Evolutionary conservation across 2,888 invertebrate species (phyloP), one percentile per base, ranked within the genome.

Genomic region (Dichetophora obliterata): DNA sequence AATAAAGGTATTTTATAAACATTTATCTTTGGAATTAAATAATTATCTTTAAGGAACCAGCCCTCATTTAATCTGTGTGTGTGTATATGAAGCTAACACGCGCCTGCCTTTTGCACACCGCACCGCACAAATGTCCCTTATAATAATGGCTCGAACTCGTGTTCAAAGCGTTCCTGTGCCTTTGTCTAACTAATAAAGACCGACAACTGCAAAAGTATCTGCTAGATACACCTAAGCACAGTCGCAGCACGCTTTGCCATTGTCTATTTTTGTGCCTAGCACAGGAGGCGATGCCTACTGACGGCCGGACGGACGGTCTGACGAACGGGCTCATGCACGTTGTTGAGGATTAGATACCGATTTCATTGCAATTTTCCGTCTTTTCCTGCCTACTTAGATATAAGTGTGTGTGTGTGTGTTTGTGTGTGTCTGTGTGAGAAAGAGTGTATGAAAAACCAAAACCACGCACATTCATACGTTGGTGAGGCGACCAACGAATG

Each of bases 291-390:
- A 48, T 68, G 68, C 68, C 24, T 31, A 66, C 43, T 37, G 68
- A 68, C 43, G 68, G 68, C 50, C 43, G 3, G 43, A 43, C 43
- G 43, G 8, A 37, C 37, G 8, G n/a, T n/a, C 43, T 37, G 68
- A 68, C 43, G 68, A 50, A 68, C 43, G 3, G 43, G 14, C 43
- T 11, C 43, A 11, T 43, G 43, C 43, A 43, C 43, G 43, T 43
- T 43, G 43, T 24, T 68, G 68, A 68, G 68, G 68, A 68, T 68
- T 68, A 50, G 68, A 68, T 50, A 14, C 22, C 27, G 50, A 27
- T 68, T 48, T 68, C 50, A 50, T 14, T 68, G 48, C 48, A 68
- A 68, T 68, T 68, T 68, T 48, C 48, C 50, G 50, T 50, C 27
- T 50, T 48, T 68, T 68, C 27, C 50, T 48, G 50, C 16, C 50